These are phyloP conservation scores for Drosophila mayaguana DNA, from an alignment of 2,888 invertebrate species.

Conservation along the genomic window DNA sequence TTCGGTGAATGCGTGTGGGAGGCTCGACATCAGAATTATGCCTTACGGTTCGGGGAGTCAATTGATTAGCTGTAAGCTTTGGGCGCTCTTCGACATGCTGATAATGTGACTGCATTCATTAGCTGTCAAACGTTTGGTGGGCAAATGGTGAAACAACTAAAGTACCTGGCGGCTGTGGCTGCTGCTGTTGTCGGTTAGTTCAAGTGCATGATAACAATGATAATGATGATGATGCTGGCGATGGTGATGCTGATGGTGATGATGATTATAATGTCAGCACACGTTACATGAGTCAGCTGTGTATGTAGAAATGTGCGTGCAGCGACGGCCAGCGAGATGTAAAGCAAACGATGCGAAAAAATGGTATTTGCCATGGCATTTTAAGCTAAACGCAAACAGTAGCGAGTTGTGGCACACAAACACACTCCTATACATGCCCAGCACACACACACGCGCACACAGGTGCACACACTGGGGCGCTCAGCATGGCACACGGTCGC, in stretches of 20 bases:
- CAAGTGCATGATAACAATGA: slow-evolving; percentile 55
- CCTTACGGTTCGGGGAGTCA: slow-evolving; percentile 14
- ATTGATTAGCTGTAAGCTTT: slow-evolving; percentile 40
- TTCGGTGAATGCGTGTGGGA: not conserved
- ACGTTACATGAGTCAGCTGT: slow-evolving; percentile 33
- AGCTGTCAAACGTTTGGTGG: slow-evolving; percentile 56
- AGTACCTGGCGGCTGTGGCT: slow-evolving; percentile 38
- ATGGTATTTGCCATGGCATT: slow-evolving; percentile 67
- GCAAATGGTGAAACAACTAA: slow-evolving; percentile 47
- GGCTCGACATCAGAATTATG: slow-evolving; percentile 8
- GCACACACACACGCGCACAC: not conserved
- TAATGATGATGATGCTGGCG: slow-evolving; percentile 1
- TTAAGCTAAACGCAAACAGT: slow-evolving; percentile 58
- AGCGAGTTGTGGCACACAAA: slow-evolving; percentile 4
- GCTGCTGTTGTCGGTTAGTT: slow-evolving; percentile 32
- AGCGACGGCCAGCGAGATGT: slow-evolving; percentile 52
- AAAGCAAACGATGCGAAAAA: slow-evolving; percentile 61
- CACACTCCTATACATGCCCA: not conserved
- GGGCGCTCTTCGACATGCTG: slow-evolving; percentile 55
- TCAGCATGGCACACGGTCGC: slow-evolving; percentile 16
- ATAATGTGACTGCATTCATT: slow-evolving; percentile 59
- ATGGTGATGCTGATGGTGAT: slow-evolving; percentile 5
- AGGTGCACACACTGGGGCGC: not conserved
- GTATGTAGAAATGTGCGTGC: slow-evolving; percentile 64
- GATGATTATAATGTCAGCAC: slow-evolving; percentile 32